Base-by-base conservation (phyloP, 2,888 invertebrate genomes). In the Stenodera caucasica region DNA sequence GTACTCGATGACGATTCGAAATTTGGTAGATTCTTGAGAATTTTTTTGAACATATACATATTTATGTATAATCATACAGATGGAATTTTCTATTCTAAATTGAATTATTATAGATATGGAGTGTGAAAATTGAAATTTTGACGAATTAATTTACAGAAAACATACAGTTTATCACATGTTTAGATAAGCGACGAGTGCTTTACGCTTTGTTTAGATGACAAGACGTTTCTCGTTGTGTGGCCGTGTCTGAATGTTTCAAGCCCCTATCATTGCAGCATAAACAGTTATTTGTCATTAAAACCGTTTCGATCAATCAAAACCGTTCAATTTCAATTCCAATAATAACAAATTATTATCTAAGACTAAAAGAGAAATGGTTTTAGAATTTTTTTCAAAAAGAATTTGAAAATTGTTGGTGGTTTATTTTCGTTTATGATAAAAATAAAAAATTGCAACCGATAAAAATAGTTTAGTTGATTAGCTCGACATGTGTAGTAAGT, bases 141-240 rank as follows among this genome's bases (percentile, higher is more conserved):
- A 49, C 11, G 53, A 37, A 51, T 60, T 57, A 60, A 63, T 60
- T 55, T 30, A 45, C 23, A 30, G 55, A 67, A 65, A 67, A 66
- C 49, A 57, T 61, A 57, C 56, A 66, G 66, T 72, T 67, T 69
- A 72, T 71, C 70, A 70, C 70, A 72, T 74, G 75, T 75, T 75
- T 71, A 68, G 69, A 66, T 55, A 62, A 70, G 73, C 72, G 77
- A 74, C 75, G 75, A 77, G 73, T 72, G 75, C 69, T 77, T 76
- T 76, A 76, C 75, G 72, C 70, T 73, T 76, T 77, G 77, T 77
- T 77, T 77, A 72, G 73, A 76, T 70, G 70, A 72, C 67, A 66
- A 67, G 69, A 69, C 70, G 72, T 70, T 69, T 67, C 73, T 68
- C 70, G 72, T 70, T 74, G 75, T 74, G 75, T 73, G 75, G 74